Percentiles rank a stretch among this genome's conserved stretches.
Evolutionary conservation across 2,113 vertebrate species (phyloP).

Genomic region (Anoplopoma fimbria): DNA sequence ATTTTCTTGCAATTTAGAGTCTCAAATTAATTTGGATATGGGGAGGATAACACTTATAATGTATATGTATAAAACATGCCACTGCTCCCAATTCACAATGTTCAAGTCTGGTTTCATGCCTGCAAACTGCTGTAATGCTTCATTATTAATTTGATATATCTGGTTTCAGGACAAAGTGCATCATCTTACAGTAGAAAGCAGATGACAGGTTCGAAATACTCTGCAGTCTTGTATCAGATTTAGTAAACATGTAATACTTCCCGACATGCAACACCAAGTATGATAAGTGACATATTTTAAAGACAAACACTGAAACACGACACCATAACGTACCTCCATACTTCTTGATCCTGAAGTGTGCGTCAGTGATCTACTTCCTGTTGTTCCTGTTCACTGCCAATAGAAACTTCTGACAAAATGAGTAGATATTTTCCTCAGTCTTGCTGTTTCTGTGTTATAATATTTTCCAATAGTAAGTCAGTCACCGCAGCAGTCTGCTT

Average conservation of each 20-base stretch:
- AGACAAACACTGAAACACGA: conserved; percentile 7
- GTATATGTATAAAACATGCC: background rate
- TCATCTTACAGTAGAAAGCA: background rate
- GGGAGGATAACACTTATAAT: background rate
- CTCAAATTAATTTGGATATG: too few species aligned
- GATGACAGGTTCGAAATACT: background rate
- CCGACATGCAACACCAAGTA: background rate
- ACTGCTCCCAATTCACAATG: too few species aligned
- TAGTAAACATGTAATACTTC: background rate
- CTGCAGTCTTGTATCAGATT: background rate
- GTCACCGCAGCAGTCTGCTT: conserved; percentile 17
- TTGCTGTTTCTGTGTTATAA: conserved; percentile 52
- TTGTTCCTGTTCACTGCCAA: conserved; percentile 3
- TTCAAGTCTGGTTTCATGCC: too few species aligned
- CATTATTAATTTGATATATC: too few species aligned
- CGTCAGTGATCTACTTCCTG: conserved; percentile 33
- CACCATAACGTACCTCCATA: conserved; percentile 77
- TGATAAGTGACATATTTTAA: background rate
- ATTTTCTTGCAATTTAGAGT: too few species aligned
- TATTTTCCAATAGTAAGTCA: conserved; percentile 50
- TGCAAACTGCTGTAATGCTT: too few species aligned
- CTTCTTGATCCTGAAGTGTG: conserved; percentile 15
- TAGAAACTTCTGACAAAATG: conserved; percentile 1
- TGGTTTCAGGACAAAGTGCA: background rate
- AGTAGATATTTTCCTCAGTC: conserved; percentile 13